phyloP scores from a whole-genome alignment of 2,888 invertebrate species.

The Dilophus febrilis region DNA sequence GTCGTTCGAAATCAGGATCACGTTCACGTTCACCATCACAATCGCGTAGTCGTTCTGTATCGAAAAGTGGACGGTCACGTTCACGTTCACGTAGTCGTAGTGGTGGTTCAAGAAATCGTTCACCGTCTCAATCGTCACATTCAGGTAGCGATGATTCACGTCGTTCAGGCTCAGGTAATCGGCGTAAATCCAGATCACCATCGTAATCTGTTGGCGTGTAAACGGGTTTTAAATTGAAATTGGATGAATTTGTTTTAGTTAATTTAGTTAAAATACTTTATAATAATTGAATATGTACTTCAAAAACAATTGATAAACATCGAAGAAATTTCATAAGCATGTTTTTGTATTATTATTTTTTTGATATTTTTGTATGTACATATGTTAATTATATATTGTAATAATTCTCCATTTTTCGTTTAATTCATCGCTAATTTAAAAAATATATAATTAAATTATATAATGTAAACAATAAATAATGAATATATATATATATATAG shows the following conservation, averaged over 20 bases:
- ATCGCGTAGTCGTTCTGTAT: slow-evolving; percentile 22
- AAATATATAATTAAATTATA: neutral
- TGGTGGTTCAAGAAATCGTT: slow-evolving; percentile 25
- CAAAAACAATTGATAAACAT: no score
- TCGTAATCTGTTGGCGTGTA: no score
- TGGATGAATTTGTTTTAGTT: no score
- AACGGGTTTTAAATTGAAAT: no score
- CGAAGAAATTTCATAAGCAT: no score
- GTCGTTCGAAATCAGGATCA: slow-evolving; percentile 14
- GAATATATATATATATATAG: no score
- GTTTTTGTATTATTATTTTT: no score
- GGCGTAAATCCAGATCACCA: slow-evolving; percentile 5
- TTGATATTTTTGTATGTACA: no score
- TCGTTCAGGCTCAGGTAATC: slow-evolving; percentile 5
- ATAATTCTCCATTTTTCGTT: neutral
- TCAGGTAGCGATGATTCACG: slow-evolving; percentile 4
- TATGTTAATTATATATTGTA: no score
- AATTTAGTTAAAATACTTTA: no score
- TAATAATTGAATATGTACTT: no score
- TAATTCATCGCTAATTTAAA: neutral
- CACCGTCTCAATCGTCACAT: slow-evolving; percentile 18
- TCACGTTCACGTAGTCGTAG: slow-evolving; percentile 28
- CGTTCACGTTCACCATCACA: slow-evolving; percentile 26
- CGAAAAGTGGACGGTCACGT: slow-evolving; percentile 23
- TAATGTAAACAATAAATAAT: no score